These are phyloP conservation scores for Crotalus horridus DNA, from an alignment of 2,113 vertebrate species.

Conservation along the genomic window DNA sequence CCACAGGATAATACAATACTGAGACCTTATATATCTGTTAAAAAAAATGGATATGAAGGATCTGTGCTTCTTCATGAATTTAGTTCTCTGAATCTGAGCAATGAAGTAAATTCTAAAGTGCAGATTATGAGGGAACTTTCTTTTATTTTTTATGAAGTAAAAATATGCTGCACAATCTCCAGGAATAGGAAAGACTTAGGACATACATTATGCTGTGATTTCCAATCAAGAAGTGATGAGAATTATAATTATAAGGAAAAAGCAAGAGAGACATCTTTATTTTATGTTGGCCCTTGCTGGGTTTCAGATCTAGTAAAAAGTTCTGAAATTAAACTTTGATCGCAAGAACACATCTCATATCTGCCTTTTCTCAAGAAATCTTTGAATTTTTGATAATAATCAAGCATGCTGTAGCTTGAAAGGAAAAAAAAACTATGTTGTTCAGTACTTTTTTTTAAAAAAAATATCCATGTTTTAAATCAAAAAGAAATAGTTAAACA, in stretches of 20 bases:
- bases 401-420: background rate
- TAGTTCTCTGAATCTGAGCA: background rate
- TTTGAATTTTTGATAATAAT: background rate
- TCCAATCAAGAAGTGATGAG: background rate
- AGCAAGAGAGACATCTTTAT: background rate
- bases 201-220: background rate
- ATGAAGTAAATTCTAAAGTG: background rate
- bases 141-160: background rate
- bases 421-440: background rate
- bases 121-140: background rate
- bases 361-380: background rate
- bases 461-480: background rate
- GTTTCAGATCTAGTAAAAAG: background rate
- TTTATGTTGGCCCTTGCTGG: background rate
- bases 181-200: background rate
- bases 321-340: background rate
- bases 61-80: background rate
- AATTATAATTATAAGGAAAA: background rate
- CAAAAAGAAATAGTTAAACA: background rate
- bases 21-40: background rate
- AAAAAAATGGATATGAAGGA: background rate
- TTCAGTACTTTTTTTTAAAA: background rate
- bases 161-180: background rate
- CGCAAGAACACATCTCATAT: background rate
- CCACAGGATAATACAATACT: background rate